Evolutionary conservation across 2,113 vertebrate species (phyloP).

Genomic region (Diphyllodes magnificus): DNA sequence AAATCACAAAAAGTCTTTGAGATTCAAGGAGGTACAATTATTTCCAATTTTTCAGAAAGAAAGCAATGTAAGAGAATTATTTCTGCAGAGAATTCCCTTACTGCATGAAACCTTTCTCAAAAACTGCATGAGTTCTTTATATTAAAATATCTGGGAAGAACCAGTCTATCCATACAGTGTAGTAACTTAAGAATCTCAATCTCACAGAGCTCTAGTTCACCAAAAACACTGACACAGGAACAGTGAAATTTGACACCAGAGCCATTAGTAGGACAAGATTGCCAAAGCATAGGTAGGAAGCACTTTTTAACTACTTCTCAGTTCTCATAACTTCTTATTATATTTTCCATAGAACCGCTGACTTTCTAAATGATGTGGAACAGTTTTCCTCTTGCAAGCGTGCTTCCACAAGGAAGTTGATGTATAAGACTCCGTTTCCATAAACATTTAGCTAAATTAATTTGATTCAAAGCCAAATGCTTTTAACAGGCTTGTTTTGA

Average conservation of each 20-base stretch:
- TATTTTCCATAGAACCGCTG: background rate
- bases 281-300: background rate
- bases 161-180: too few species aligned
- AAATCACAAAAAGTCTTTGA: background rate
- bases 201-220: background rate
- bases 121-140: background rate
- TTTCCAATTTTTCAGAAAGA: background rate
- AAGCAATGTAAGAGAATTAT: background rate
- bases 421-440: background rate
- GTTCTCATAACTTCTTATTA: background rate
- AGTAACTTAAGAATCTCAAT: background rate
- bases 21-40: background rate
- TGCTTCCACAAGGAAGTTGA: background rate
- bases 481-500: background rate
- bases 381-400: background rate
- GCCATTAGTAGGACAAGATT: background rate
- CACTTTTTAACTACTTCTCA: background rate
- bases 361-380: background rate
- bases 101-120: too few species aligned
- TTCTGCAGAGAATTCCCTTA: background rate
- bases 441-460: background rate
- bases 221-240: background rate
- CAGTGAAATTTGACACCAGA: background rate
- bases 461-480: background rate
- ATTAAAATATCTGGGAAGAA: background rate